Base-by-base conservation (phyloP, 2,888 invertebrate genomes). In the Lithophane ornitopus region DNA sequence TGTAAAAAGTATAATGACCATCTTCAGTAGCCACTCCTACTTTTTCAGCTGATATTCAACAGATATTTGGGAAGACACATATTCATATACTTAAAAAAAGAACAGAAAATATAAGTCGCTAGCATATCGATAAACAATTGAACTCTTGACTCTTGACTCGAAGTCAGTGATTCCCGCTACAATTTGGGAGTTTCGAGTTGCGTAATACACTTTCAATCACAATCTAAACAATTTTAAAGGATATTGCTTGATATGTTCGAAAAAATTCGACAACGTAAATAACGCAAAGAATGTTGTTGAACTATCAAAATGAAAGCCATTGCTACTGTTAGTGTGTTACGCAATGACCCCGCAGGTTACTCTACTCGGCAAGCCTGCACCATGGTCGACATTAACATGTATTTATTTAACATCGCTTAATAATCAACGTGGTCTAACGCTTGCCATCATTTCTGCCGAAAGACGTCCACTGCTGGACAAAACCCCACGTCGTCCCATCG, bases 21-120 rank as follows among this genome's bases (percentile, higher is more conserved):
- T 63, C 26, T 52, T 52, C 56, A 52, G 59, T 41, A 41, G 41
- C 54, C 65, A 56, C 70, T 77, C 67, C 68, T n/a, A 52, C 1
- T 39, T 52, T 66, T 54, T 28, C n/a, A 14, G 34, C 44, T 52
- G 26, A 66, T 46, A 41, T 34, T 61, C 12, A 34, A 68, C 26
- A 59, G 39, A 14, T 44, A 67, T 44, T 54, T 79, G 46, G 26
- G 26, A n/a, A 11, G 22, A 34, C 58, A n/a, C 12, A n/a, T 52
- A 68, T 41, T 41, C 58, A 16, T 67, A 49, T n/a, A 19, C 44
- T 52, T 39, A 39, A 44, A 70, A 70, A 70, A 59, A 22, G 14
- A 52, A 19, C 49, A 49, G 9, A 28, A 14, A 39, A 67, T 39
- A 19, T n/a, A 19, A 19, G 19, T 28, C n/a, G n/a, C 9, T 46